Conservation (phyloP, 2,888 invertebrate species). For the Frankliniella fusca region DNA sequence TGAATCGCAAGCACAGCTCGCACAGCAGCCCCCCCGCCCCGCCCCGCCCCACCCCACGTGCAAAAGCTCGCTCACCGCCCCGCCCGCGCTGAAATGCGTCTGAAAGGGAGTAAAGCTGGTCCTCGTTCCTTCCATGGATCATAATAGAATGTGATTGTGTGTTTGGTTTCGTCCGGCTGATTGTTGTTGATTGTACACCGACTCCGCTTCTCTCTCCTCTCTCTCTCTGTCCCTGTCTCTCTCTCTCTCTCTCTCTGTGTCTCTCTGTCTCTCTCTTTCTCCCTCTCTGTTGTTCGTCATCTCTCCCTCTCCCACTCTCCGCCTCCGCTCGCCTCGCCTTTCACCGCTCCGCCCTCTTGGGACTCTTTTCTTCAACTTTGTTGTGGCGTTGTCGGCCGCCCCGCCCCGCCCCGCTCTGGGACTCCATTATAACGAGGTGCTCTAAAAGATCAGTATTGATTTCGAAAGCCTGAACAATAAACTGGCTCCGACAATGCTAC, state of each 20-base stretch:
- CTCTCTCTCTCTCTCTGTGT: not conserved
- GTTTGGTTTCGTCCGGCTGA: conserved; percentile 24
- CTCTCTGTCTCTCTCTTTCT: not conserved
- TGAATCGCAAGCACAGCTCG: too few species aligned
- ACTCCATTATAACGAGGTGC: conserved; percentile 17
- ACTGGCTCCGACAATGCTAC: not conserved
- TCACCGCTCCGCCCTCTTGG: not conserved
- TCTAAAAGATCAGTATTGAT: conserved; percentile 24
- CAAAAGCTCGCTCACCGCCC: not conserved
- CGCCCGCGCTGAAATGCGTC: not conserved
- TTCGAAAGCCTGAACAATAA: not conserved
- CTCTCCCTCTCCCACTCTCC: not conserved
- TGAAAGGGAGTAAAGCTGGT: not conserved
- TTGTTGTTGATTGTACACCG: conserved; percentile 11
- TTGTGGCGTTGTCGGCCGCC: not conserved
- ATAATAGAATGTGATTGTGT: conserved; percentile 24
- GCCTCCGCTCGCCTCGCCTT: not conserved
- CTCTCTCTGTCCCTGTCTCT: not conserved
- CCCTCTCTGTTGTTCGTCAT: not conserved
- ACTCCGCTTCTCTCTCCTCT: not conserved
- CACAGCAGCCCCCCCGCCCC: too few species aligned
- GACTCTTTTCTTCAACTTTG: conserved; percentile 24
- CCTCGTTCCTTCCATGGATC: conserved; percentile 18
- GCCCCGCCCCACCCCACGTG: too few species aligned
- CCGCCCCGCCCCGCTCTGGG: not conserved